Conservation (phyloP, 2,797 vertebrate genomes). For the Amphiprion clarkii region DNA sequence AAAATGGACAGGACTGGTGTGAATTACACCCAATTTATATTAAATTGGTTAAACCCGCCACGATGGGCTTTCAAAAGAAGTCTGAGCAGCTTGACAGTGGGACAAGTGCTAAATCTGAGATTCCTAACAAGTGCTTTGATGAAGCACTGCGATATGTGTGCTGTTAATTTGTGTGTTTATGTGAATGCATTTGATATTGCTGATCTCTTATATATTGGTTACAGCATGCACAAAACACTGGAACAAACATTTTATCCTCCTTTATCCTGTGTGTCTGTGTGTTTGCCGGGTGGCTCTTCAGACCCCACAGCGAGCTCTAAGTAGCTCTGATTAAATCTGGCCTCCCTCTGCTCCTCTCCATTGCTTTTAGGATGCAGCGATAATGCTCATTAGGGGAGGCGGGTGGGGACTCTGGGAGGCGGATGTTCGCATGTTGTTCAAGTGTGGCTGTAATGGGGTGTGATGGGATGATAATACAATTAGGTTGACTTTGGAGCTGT, state of each 20-base stretch:
- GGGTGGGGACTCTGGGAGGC: slow-evolving; percentile 51
- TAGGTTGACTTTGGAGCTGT: slow-evolving; percentile 43
- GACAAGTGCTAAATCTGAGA: neutral
- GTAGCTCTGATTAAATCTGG: slow-evolving; percentile 77
- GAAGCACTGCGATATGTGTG: neutral
- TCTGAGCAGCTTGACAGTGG: no score
- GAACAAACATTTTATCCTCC: slow-evolving; percentile 16
- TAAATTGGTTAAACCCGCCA: neutral
- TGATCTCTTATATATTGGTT: slow-evolving; percentile 14
- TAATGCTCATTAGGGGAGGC: slow-evolving; percentile 72
- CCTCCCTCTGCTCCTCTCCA: slow-evolving; percentile 58
- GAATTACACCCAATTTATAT: neutral
- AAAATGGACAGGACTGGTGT: no score
- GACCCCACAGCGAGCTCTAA: slow-evolving; percentile 64
- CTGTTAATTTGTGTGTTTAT: neutral
- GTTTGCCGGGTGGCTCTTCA: slow-evolving; percentile 24
- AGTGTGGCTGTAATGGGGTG: slow-evolving; percentile 59
- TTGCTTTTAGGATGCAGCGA: slow-evolving; percentile 77
- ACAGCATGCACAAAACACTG: slow-evolving; percentile 9
- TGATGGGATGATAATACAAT: slow-evolving; percentile 65
- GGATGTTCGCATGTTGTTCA: slow-evolving; percentile 49
- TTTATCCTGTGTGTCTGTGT: slow-evolving; percentile 16
- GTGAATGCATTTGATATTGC: neutral
- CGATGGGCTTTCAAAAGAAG: no score
- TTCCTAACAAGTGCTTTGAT: neutral